These are phyloP conservation scores for Macaca nemestrina DNA, from an alignment of 2,113 vertebrate genomes.

Conservation along the genomic window DNA sequence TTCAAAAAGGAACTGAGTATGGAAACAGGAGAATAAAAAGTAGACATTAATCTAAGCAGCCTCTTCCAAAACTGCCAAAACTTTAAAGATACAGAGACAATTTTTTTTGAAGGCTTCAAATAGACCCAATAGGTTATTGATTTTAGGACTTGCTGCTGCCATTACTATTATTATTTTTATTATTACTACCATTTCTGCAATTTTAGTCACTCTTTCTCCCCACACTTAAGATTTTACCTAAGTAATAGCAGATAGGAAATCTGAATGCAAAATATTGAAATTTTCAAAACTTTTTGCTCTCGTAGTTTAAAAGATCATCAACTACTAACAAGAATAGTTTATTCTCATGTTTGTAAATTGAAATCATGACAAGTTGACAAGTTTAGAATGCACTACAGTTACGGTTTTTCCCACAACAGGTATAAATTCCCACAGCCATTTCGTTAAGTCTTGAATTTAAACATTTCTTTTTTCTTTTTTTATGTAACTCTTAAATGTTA, in stretches of 20 bases:
- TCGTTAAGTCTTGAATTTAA: background rate
- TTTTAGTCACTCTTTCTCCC: background rate
- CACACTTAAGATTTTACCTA: background rate
- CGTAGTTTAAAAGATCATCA: background rate
- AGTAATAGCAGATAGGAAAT: background rate
- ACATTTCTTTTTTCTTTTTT: background rate
- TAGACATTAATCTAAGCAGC: background rate
- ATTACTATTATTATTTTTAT: background rate
- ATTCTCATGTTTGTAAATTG: background rate
- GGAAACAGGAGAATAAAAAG: conserved; percentile 26
- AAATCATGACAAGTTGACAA: background rate
- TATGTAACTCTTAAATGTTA: background rate
- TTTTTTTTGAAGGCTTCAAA: conserved; percentile 16
- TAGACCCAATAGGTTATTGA: background rate
- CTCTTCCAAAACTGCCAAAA: background rate
- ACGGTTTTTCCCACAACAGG: background rate
- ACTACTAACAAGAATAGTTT: background rate
- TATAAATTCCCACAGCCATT: background rate
- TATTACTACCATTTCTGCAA: background rate
- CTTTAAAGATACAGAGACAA: background rate
- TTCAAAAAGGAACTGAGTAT: background rate
- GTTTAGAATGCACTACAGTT: background rate
- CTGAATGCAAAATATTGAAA: conserved; percentile 2
- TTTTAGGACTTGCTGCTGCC: background rate
- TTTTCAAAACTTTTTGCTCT: conserved; percentile 9